phyloP scores from a whole-genome alignment of 2,888 invertebrate genomes.

The Myopa testacea region DNA sequence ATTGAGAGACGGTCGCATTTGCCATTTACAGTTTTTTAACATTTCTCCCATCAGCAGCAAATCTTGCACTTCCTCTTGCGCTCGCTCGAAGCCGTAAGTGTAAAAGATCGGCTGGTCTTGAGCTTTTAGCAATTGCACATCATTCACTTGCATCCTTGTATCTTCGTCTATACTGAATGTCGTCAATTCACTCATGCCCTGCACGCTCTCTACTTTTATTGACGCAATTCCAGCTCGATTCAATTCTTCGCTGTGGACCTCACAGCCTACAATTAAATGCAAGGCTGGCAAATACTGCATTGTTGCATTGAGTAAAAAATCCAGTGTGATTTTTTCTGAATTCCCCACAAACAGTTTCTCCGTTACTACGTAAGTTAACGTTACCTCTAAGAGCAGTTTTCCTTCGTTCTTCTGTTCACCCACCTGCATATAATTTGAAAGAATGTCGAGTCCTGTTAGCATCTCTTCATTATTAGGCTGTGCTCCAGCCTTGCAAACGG shows the following conservation, averaged over 20 bases:
- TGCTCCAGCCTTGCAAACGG: constrained; percentile 49
- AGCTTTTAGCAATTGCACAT: constrained; percentile 51
- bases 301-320: constrained; percentile 36
- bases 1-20: constrained; percentile 48
- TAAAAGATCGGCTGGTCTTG: constrained; percentile 25
- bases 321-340: constrained; percentile 22
- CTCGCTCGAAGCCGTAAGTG: constrained; percentile 53
- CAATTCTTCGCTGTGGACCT: constrained; percentile 43
- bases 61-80: constrained; percentile 54
- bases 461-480: neutral
- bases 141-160: constrained; percentile 51
- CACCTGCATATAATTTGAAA: neutral
- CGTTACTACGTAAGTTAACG: constrained; percentile 41
- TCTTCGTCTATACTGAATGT: constrained; percentile 50
- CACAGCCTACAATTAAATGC: constrained; percentile 42
- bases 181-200: constrained; percentile 9
- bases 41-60: constrained; percentile 58
- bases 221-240: constrained; percentile 52
- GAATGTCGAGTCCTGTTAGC: neutral
- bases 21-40: constrained; percentile 50
- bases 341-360: constrained; percentile 46
- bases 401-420: neutral
- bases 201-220: constrained; percentile 49
- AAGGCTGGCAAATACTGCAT: constrained; percentile 47
- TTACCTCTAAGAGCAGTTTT: neutral